Evolutionary conservation across 2,888 invertebrate species (phyloP).

Genomic region (Gerris lacustris): DNA sequence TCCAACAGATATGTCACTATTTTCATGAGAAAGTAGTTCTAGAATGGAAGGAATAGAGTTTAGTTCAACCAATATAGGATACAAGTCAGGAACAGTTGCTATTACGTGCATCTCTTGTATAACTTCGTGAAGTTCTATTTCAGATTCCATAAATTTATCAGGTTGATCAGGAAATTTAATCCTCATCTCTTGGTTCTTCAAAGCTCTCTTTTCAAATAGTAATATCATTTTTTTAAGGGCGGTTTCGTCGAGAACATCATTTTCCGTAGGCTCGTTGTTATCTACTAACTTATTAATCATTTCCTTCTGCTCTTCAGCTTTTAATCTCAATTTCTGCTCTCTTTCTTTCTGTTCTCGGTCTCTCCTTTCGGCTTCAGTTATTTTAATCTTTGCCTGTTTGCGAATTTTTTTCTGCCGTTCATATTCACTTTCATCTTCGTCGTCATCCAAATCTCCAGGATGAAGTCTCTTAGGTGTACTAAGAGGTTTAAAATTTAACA

Average conservation of each 20-base stretch:
- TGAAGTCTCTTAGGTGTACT: slow-evolving; percentile 65
- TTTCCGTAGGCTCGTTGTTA: slow-evolving; percentile 61
- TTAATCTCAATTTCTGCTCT: slow-evolving; percentile 25
- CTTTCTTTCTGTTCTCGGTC: slow-evolving; percentile 25
- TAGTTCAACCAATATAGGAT: slow-evolving; percentile 77
- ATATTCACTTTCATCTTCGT: slow-evolving; percentile 49
- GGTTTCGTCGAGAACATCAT: slow-evolving; percentile 77
- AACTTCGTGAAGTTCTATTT: slow-evolving; percentile 80
- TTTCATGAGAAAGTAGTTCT: slow-evolving; percentile 87
- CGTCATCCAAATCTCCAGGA: slow-evolving; percentile 51
- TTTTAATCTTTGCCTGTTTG: slow-evolving; percentile 31
- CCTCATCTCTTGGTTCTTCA: slow-evolving; percentile 92
- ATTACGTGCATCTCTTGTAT: slow-evolving; percentile 83
- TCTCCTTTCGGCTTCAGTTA: slow-evolving; percentile 28
- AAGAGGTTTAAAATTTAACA: slow-evolving; percentile 58
- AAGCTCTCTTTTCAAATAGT: slow-evolving; percentile 84
- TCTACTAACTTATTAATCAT: slow-evolving; percentile 67
- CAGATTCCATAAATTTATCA: slow-evolving; percentile 95
- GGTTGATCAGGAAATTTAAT: slow-evolving; percentile 96
- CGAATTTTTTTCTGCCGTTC: slow-evolving; percentile 36
- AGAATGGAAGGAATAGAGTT: slow-evolving; percentile 82
- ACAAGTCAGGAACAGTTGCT: slow-evolving; percentile 90
- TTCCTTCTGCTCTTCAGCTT: slow-evolving; percentile 42
- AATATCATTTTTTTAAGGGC: slow-evolving; percentile 77
- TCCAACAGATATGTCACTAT: slow-evolving; percentile 80